phyloP scores from a whole-genome alignment of 2,888 invertebrate species.

The Schrankia costaestrigalis region DNA sequence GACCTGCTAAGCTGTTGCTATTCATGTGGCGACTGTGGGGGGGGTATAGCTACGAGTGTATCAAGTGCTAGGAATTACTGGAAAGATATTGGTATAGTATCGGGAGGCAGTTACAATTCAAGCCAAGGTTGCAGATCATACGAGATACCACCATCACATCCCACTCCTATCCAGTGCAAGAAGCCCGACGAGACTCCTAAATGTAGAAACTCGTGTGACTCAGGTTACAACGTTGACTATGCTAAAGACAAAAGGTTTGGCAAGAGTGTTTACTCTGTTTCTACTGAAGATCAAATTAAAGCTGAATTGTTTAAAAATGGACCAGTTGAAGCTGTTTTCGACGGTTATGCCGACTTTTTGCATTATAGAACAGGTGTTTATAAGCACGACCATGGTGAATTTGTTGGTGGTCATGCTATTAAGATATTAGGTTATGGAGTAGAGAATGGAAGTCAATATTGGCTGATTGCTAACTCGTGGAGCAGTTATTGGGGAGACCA shows the following conservation, averaged over 20 bases:
- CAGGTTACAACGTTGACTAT: constrained; percentile 85
- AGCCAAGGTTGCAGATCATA: constrained; percentile 93
- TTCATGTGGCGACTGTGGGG: constrained; percentile 88
- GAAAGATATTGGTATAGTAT: constrained; percentile 91
- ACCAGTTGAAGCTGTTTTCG: constrained; percentile 94
- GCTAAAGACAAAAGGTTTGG: constrained; percentile 88
- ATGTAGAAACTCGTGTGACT: constrained; percentile 85
- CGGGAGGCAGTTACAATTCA: constrained; percentile 90
- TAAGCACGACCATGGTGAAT: constrained; percentile 85
- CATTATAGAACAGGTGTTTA: constrained; percentile 89
- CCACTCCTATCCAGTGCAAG: constrained; percentile 87
- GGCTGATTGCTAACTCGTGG: constrained; percentile 97
- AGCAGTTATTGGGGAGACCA: constrained; percentile 95
- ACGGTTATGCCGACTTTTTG: constrained; percentile 92
- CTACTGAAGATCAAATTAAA: constrained; percentile 84
- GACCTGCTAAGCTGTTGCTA: constrained; percentile 91
- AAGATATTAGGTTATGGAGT: constrained; percentile 95
- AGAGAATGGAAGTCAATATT: constrained; percentile 88
- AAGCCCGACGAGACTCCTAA: constrained; percentile 87
- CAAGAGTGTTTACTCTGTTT: constrained; percentile 82
- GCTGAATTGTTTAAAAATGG: constrained; percentile 92
- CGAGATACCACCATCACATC: constrained; percentile 92
- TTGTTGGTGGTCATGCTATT: constrained; percentile 92
- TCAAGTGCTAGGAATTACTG: constrained; percentile 93
- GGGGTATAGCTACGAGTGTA: constrained; percentile 90